These are phyloP conservation scores for Drosophila tani DNA, from an alignment of 1,140 invertebrate species.

Conservation along the genomic window DNA sequence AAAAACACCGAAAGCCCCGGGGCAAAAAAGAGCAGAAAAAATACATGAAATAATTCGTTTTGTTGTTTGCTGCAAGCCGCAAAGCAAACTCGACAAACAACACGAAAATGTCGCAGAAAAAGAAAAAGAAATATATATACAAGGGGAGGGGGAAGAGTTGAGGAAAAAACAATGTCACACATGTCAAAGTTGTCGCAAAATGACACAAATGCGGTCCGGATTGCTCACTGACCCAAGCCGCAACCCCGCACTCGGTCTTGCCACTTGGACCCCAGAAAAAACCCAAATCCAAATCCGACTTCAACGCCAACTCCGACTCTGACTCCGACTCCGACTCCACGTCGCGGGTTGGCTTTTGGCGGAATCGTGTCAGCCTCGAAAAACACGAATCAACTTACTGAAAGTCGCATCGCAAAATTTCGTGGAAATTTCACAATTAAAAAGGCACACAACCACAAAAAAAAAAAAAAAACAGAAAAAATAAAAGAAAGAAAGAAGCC, in stretches of 20 bases:
- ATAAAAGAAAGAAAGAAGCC: background rate
- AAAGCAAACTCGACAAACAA: conserved; percentile 65
- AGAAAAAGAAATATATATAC: conserved; percentile 30
- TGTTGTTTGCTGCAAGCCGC: conserved; percentile 65
- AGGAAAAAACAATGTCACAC: conserved; percentile 80
- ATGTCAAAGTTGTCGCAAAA: conserved; percentile 83
- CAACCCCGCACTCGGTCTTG: conserved; percentile 49
- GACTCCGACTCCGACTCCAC: conserved; percentile 9
- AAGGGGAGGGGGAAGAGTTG: conserved; percentile 25
- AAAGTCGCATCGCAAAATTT: conserved; percentile 73
- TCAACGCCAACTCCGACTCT: background rate
- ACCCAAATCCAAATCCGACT: conserved; percentile 26
- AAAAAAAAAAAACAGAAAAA: background rate
- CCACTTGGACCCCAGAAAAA: conserved; percentile 47
- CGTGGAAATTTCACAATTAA: conserved; percentile 83
- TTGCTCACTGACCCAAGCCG: conserved; percentile 71
- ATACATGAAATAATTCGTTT: conserved; percentile 72
- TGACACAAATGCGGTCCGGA: conserved; percentile 81
- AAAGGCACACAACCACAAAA: conserved; percentile 60
- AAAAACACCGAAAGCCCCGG: conserved; percentile 26
- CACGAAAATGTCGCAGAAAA: conserved; percentile 74
- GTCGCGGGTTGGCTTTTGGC: conserved; percentile 44
- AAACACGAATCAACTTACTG: conserved; percentile 66
- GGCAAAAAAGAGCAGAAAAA: conserved; percentile 33
- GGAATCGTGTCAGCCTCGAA: conserved; percentile 73